A percentile compares a stretch with the other conserved stretches of the same genome.
Evolutionary conservation across 2,888 invertebrate species (phyloP).

Genomic region (Aleiodes leptofemur): DNA sequence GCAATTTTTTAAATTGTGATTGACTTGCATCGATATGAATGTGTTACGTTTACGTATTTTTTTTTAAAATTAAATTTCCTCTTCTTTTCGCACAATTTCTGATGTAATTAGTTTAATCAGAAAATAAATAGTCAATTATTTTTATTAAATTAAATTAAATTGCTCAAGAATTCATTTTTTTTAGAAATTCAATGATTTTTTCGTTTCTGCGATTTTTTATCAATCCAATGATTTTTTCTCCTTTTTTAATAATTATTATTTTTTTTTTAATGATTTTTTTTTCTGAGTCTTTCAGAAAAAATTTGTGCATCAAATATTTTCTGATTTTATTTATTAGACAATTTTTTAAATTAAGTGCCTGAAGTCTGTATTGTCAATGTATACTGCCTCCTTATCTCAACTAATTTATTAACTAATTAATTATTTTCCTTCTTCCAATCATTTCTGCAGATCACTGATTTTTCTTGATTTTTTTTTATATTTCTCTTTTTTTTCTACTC

Average conservation of each 20-base stretch:
- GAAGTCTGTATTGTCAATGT: slow-evolving; percentile 30
- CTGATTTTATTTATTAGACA: not conserved
- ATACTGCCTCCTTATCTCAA: not conserved
- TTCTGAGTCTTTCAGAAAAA: not conserved
- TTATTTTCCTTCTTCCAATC: no score
- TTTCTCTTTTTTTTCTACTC: no score
- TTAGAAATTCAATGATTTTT: not conserved
- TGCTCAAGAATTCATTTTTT: no score
- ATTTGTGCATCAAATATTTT: not conserved
- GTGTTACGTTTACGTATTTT: not conserved
- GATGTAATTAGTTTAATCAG: not conserved
- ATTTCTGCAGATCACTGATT: no score
- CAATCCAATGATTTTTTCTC: not conserved
- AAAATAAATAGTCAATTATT: not conserved
- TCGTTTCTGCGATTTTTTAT: not conserved
- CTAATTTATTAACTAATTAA: slow-evolving; percentile 8
- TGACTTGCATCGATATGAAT: slow-evolving; percentile 28
- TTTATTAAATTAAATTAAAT: no score
- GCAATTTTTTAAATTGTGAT: slow-evolving; percentile 4
- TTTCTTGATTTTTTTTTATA: no score
- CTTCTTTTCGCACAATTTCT: slow-evolving; percentile 26
- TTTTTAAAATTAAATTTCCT: not conserved
- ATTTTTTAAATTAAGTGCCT: slow-evolving; percentile 11
- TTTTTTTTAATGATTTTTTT: not conserved
- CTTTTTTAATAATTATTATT: not conserved